Percentiles rank a stretch among this genome's conserved stretches.
These are phyloP conservation scores for Sturnira hondurensis DNA, from an alignment of 2,113 vertebrate species.

Conservation along the genomic window DNA sequence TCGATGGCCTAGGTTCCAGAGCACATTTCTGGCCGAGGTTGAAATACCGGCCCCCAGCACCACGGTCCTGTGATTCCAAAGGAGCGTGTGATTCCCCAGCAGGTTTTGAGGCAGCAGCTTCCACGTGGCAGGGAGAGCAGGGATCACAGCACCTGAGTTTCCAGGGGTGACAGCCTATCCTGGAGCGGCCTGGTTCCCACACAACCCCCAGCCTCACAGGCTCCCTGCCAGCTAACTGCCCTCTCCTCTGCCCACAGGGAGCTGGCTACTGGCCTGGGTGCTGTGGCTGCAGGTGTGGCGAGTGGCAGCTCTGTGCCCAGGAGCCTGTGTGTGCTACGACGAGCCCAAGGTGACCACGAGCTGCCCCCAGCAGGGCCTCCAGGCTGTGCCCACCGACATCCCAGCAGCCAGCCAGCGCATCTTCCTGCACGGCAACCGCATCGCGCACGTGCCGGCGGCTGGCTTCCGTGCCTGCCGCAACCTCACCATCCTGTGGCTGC, in stretches of 20 bases:
- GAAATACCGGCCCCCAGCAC: conserved; percentile 85
- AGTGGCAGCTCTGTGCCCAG: conserved; percentile 88
- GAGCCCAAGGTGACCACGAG: conserved; percentile 95
- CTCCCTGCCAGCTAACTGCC: neutral
- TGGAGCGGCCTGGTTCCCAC: neutral
- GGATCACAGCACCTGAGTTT: neutral
- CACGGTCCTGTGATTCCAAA: conserved; percentile 85
- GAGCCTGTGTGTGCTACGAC: conserved; percentile 94
- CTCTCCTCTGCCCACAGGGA: conserved; percentile 83
- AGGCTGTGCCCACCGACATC: conserved; percentile 91
- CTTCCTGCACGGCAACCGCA: conserved; percentile 96
- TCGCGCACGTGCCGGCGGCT: conserved; percentile 88
- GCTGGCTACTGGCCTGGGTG: conserved; percentile 92
- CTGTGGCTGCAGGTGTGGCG: conserved; percentile 91
- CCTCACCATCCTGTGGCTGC: conserved; percentile 95
- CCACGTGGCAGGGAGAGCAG: neutral
- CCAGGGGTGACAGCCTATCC: neutral
- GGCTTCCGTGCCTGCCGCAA: conserved; percentile 92
- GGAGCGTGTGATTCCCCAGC: neutral
- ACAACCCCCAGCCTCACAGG: neutral
- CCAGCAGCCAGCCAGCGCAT: conserved; percentile 94
- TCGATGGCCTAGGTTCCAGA: conserved; percentile 62
- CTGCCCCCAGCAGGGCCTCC: conserved; percentile 96
- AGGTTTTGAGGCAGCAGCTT: neutral
- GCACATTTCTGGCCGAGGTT: conserved; percentile 74